phyloP scores from a whole-genome alignment of 2,113 vertebrate genomes.

The Pituophis catenifer region DNA sequence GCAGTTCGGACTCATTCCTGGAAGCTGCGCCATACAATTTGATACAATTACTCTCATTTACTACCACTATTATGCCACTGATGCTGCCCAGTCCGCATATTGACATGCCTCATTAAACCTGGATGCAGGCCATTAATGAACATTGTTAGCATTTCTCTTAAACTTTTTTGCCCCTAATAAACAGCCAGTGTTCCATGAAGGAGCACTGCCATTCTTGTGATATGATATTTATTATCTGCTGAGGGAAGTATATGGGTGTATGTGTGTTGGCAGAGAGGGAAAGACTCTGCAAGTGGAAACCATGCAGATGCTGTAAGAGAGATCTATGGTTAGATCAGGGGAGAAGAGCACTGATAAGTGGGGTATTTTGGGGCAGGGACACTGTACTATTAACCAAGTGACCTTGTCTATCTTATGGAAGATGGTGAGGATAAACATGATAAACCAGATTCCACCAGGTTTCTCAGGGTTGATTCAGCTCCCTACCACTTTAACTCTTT shows the following conservation, averaged over 20 bases:
- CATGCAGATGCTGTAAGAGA: slow-evolving; percentile 78
- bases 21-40: slow-evolving; percentile 93
- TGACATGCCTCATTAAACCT: slow-evolving; percentile 99
- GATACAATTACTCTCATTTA: slow-evolving; percentile 99
- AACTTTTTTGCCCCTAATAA: slow-evolving; percentile 99
- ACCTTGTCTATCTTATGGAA: slow-evolving; percentile 75
- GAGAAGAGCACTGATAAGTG: slow-evolving; percentile 67
- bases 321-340: slow-evolving; percentile 71
- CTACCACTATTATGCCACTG: slow-evolving; percentile 92
- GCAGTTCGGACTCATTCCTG: slow-evolving; percentile 87
- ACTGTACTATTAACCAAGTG: slow-evolving; percentile 73
- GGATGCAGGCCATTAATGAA: slow-evolving; percentile 99
- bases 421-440: slow-evolving; percentile 74
- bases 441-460: slow-evolving; percentile 52
- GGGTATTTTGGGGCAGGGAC: slow-evolving; percentile 70
- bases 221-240: slow-evolving; percentile 99
- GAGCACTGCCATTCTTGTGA: slow-evolving; percentile 93
- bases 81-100: slow-evolving; percentile 86
- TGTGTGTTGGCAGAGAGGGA: not conserved
- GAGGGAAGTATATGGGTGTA: slow-evolving; percentile 61
- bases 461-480: slow-evolving; percentile 72
- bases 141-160: slow-evolving; percentile 99
- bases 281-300: slow-evolving; percentile 71
- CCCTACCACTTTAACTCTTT: slow-evolving; percentile 61
- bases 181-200: slow-evolving; percentile 99